A percentile compares a stretch with the other conserved stretches of the same genome.
Conservation (phyloP, 2,113 vertebrate genomes). For the Hylia prasina region DNA sequence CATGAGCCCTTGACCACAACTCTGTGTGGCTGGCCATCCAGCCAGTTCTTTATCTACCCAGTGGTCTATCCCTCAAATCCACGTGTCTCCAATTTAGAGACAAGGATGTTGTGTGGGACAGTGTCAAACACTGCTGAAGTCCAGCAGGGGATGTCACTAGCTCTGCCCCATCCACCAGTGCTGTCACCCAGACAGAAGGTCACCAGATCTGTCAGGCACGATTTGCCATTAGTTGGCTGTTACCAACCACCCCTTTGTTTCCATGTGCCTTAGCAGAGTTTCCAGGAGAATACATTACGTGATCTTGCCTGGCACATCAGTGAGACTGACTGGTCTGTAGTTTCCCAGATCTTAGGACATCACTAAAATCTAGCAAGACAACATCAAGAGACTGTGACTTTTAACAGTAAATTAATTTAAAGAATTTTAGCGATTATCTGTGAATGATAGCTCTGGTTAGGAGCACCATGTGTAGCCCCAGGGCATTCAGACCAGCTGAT, state of each 20-base stretch:
- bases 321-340: background rate
- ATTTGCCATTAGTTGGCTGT: background rate
- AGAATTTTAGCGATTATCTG: background rate
- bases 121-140: background rate
- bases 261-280: background rate
- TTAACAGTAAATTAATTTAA: background rate
- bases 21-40: too few species aligned
- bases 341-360: background rate
- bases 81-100: background rate
- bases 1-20: too few species aligned
- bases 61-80: background rate
- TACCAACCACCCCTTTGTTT: background rate
- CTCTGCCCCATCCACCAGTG: background rate
- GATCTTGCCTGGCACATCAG: background rate
- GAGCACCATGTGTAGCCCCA: background rate
- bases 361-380: background rate
- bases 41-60: too few species aligned
- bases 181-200: background rate
- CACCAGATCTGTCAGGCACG: background rate
- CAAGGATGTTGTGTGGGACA: background rate
- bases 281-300: background rate
- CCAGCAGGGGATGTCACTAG: background rate
- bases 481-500: background rate
- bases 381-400: background rate
- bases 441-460: background rate